Base-by-base conservation (phyloP, 1,140 invertebrate genomes). In the Hylyphantes graminicola region DNA sequence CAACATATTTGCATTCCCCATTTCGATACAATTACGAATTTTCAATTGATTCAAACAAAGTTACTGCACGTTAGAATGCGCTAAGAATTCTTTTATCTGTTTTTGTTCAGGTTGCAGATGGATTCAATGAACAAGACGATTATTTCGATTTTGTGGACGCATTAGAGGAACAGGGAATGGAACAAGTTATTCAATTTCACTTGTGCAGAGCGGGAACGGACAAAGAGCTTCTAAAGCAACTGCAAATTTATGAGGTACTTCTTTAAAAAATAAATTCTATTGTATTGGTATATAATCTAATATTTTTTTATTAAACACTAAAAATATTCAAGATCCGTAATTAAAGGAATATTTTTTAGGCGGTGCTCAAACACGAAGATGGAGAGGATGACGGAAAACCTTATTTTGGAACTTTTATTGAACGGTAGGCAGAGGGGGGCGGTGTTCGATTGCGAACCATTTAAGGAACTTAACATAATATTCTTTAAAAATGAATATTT, bases 91-190 rank as follows among this genome's bases (percentile, higher is more conserved):
- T 11, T 2, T 53, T 70, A 0, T 17, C 11, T 51, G 12, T 10
- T 5, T 17, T 53, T 70, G n/a, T 70, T 53, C 12, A 85, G 91
- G 96, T 96, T 54, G 90, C 99, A 11, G 97, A 97, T 89, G 97
- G 97, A 10, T 93, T 99, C 81, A 95, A 96, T 0, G 97, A 99
- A 90, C 96, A 98, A 90, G 97, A 99, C 89, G 96, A 94, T 12
- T 99, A 98, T 89, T 99, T 99, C 88, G 97, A 99, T 90, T 96
- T 99, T 87, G 96, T 97, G 0, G 98, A 99, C 91, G 93, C 94
- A 53, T 90, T 99, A 61, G 98, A 99, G 89, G 96, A 98, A 87
- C 97, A 98, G 88, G 97, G 97, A 7, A 97, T 99, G 90, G 96
- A 98, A 89, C 91, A 92, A 21, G 94, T 98, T 55, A 96, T 97